Conservation (phyloP, 2,113 vertebrate species). For the Sylvilagus bachmani region DNA sequence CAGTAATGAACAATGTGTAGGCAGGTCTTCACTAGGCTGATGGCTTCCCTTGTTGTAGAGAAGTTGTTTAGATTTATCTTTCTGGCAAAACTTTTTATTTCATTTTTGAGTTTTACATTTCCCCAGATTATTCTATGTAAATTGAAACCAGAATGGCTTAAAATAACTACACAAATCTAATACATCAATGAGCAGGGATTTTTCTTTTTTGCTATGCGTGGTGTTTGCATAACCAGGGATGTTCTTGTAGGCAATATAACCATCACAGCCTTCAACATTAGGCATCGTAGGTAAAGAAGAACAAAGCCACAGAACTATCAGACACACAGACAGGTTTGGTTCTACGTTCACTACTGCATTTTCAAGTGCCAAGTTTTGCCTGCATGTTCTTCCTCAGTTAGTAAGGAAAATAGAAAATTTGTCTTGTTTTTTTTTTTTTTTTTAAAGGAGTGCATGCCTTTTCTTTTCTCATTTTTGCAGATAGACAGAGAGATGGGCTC, state of each 20-base stretch:
- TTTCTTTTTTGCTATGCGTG: constrained; percentile 92
- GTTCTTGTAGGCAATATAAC: constrained; percentile 97
- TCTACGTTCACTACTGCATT: constrained; percentile 98
- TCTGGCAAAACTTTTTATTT: too few species aligned
- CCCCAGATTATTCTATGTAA: too few species aligned
- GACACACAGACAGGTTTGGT: constrained; percentile 98
- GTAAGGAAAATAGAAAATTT: constrained; percentile 85
- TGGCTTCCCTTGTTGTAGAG: not conserved
- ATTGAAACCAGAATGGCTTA: too few species aligned
- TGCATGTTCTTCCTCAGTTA: constrained; percentile 95
- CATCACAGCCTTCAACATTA: constrained; percentile 98
- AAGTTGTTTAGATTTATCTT: not conserved
- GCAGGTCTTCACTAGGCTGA: not conserved
- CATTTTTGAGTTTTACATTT: too few species aligned
- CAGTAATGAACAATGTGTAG: not conserved
- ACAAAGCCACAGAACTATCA: constrained; percentile 97
- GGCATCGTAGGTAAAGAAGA: constrained; percentile 99
- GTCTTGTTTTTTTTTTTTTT: too few species aligned
- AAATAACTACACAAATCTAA: too few species aligned
- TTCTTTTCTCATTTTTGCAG: constrained; percentile 91
- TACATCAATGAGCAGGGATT: constrained; percentile 95
- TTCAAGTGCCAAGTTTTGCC: constrained; percentile 95
- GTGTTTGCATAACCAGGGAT: constrained; percentile 98
- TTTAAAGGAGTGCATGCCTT: constrained; percentile 93
- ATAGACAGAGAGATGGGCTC: constrained; percentile 90